Conservation (phyloP, 2,888 invertebrate species). For the Eupsilia transversa region DNA sequence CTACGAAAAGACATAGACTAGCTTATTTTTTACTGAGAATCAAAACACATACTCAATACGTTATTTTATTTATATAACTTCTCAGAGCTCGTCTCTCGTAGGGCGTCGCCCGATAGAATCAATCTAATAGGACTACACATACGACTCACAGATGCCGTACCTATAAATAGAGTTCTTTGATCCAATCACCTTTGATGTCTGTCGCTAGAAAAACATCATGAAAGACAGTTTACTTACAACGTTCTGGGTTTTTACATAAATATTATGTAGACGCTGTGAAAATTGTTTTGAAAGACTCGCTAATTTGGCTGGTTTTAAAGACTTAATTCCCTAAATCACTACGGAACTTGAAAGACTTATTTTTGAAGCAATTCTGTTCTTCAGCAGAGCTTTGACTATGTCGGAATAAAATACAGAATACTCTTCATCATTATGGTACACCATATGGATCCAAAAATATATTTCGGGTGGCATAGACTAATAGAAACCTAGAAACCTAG, state of each 20-base stretch:
- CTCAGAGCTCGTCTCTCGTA: conserved; percentile 6
- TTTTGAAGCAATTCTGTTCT: not conserved
- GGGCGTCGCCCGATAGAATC: conserved; percentile 38
- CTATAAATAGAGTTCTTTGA: conserved; percentile 77
- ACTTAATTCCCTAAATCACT: not conserved
- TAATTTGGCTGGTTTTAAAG: not conserved
- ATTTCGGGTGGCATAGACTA: too few relatives aligned
- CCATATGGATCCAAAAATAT: too few relatives aligned
- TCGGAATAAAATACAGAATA: not conserved
- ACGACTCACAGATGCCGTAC: conserved; percentile 73
- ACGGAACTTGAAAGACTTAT: too few relatives aligned
- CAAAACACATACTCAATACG: not conserved
- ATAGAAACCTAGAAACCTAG: too few relatives aligned
- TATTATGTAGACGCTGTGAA: not conserved
- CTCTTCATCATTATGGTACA: not conserved
- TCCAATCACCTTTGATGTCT: conserved; percentile 74
- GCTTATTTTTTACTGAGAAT: not conserved
- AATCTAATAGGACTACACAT: conserved; percentile 42
- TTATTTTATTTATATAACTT: conserved; percentile 6
- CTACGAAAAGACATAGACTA: not conserved
- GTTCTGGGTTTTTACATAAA: conserved; percentile 15
- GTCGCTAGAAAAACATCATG: conserved; percentile 57
- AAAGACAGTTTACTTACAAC: conserved; percentile 9
- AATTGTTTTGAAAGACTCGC: not conserved
- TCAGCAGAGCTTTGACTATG: too few relatives aligned